A percentile compares a stretch with the other conserved stretches of the same genome.
phyloP scores from a whole-genome alignment of 2,888 invertebrate genomes.

The Rhingia campestris region DNA sequence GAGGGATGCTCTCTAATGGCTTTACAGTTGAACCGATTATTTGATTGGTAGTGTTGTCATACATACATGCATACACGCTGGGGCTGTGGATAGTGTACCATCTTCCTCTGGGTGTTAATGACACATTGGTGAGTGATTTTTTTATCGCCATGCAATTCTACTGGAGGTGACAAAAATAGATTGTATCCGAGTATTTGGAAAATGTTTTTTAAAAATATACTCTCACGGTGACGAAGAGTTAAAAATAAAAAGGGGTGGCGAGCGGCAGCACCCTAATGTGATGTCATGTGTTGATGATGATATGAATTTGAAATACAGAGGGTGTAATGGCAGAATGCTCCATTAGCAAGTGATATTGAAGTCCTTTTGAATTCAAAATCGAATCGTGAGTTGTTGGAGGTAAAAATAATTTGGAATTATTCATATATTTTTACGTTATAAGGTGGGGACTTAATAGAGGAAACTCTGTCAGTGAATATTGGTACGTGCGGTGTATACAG shows the following conservation, averaged over 20 bases:
- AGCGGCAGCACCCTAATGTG: background rate
- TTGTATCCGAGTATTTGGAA: slow-evolving; percentile 20
- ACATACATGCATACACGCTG: background rate
- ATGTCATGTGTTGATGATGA: slow-evolving; percentile 9
- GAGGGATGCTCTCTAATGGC: slow-evolving; percentile 55
- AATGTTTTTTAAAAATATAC: slow-evolving; percentile 20
- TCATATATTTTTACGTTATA: no score
- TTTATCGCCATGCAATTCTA: slow-evolving; percentile 1
- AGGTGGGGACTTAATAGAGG: no score
- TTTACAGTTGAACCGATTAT: slow-evolving; percentile 55
- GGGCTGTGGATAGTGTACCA: background rate
- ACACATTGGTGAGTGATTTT: slow-evolving; percentile 34
- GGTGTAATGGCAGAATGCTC: no score
- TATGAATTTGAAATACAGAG: background rate
- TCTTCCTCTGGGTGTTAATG: slow-evolving; percentile 41
- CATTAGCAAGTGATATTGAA: no score
- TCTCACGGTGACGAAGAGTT: background rate
- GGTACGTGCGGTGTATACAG: no score
- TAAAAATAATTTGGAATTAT: no score
- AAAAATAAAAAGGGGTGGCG: slow-evolving; percentile 7
- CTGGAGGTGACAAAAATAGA: slow-evolving; percentile 48
- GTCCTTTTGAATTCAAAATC: no score
- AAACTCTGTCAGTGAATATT: no score
- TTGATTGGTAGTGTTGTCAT: slow-evolving; percentile 48
- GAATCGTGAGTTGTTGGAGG: no score